Evolutionary conservation across 1,140 invertebrate species (phyloP).

Genomic region (Phocides pigmalion): DNA sequence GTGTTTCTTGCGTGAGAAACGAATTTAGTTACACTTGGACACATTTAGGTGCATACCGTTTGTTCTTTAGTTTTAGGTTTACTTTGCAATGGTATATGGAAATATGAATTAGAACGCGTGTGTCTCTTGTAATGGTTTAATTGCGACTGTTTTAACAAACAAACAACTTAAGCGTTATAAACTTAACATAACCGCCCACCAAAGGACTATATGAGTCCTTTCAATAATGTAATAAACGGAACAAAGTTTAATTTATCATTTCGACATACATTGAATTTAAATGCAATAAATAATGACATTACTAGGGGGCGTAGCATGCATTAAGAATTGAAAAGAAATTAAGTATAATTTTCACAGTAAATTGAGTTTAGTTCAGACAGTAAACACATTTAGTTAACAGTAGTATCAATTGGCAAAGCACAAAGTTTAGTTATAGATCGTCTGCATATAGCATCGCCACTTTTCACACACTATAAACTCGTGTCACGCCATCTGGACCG

Average conservation of each 20-base stretch:
- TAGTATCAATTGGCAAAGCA: neutral
- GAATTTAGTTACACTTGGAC: too few relatives aligned
- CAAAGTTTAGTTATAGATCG: constrained; percentile 8
- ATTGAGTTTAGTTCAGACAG: too few relatives aligned
- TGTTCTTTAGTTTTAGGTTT: too few relatives aligned
- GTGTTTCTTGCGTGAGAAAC: too few relatives aligned
- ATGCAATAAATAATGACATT: neutral
- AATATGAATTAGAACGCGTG: too few relatives aligned
- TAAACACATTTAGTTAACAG: neutral
- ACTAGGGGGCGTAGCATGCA: neutral
- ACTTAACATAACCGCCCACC: constrained; percentile 10
- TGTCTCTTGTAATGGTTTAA: too few relatives aligned
- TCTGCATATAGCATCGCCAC: neutral
- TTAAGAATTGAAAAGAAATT: neutral
- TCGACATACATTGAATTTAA: neutral
- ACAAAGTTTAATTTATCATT: neutral
- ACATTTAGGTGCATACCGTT: too few relatives aligned
- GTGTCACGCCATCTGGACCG: constrained; percentile 13
- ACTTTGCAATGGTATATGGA: too few relatives aligned
- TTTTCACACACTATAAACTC: constrained; percentile 33
- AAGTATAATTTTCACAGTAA: too few relatives aligned
- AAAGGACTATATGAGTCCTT: constrained; percentile 15
- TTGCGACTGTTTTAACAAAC: too few relatives aligned
- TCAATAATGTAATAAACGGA: neutral
- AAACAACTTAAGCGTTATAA: too few relatives aligned